Evolutionary conservation across 1,140 invertebrate genomes (phyloP).

Genomic region (Lepidurus arcticus): DNA sequence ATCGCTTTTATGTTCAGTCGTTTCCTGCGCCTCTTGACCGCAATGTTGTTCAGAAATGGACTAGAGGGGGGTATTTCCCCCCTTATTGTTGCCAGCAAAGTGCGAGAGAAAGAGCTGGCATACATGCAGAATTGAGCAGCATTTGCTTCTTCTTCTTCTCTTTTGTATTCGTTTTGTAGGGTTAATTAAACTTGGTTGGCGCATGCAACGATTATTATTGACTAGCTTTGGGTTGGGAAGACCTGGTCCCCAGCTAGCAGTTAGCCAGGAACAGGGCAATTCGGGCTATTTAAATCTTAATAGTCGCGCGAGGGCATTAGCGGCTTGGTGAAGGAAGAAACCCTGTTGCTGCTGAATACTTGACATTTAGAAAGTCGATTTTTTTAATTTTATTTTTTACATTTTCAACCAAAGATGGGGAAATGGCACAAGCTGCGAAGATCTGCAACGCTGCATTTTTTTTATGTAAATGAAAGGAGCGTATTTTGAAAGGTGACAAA

Average conservation of each 20-base stretch:
- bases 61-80: background rate
- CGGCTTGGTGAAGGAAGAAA: background rate
- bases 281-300: background rate
- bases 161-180: background rate
- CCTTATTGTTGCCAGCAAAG: background rate
- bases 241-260: background rate
- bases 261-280: background rate
- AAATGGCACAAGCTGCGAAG: background rate
- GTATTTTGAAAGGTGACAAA: background rate
- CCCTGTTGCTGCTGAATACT: background rate
- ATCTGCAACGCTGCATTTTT: background rate
- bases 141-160: background rate
- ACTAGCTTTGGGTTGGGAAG: background rate
- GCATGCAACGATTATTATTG: slow-evolving; percentile 19
- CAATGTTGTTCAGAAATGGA: slow-evolving; percentile 10
- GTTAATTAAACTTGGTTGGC: slow-evolving; percentile 19
- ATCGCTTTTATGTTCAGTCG: slow-evolving; percentile 21
- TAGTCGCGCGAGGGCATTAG: background rate
- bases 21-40: slow-evolving; percentile 20
- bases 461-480: background rate
- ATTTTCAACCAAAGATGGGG: background rate
- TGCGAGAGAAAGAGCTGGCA: slow-evolving; percentile 1
- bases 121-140: background rate
- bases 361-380: background rate
- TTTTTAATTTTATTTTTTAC: background rate